Evolutionary conservation across 2,888 invertebrate species (phyloP).

Genomic region (Tribolium freemani): DNA sequence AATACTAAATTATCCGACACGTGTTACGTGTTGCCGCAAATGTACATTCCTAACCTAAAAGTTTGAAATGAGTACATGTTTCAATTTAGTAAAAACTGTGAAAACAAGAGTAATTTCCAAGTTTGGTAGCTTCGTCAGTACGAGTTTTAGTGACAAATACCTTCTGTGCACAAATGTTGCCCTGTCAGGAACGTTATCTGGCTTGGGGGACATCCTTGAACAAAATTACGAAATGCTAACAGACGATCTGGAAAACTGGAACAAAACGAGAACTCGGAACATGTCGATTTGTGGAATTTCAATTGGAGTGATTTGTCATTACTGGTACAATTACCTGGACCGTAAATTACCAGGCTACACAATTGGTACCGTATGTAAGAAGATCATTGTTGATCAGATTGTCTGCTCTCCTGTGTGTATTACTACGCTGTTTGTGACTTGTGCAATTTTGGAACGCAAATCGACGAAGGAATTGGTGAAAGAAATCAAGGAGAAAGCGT

Average conservation of each 20-base stretch:
- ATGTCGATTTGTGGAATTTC: conserved; percentile 85
- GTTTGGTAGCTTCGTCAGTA: conserved; percentile 59
- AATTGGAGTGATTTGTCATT: conserved; percentile 86
- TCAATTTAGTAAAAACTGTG: conserved; percentile 23
- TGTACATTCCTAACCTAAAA: conserved; percentile 15
- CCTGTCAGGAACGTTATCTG: conserved; percentile 83
- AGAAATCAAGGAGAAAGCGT: conserved; percentile 82
- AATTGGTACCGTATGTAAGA: conserved; percentile 77
- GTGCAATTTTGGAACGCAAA: conserved; percentile 80
- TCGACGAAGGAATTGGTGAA: conserved; percentile 73
- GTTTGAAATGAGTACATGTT: conserved; percentile 32
- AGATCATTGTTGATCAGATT: conserved; percentile 86
- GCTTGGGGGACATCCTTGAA: conserved; percentile 83
- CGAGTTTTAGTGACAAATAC: conserved; percentile 76
- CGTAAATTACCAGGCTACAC: conserved; percentile 78
- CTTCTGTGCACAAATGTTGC: conserved; percentile 85
- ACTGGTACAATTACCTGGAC: conserved; percentile 88
- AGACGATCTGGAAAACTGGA: conserved; percentile 72
- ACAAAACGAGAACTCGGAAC: conserved; percentile 76
- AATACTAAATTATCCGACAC: neutral
- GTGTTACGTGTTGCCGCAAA: neutral
- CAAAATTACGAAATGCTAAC: conserved; percentile 82
- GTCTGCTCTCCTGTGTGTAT: conserved; percentile 88
- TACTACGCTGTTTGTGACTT: conserved; percentile 81
- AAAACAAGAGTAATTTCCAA: conserved; percentile 43